Base-by-base conservation (phyloP, 1,140 invertebrate genomes). In the Brachystomella parvula region DNA sequence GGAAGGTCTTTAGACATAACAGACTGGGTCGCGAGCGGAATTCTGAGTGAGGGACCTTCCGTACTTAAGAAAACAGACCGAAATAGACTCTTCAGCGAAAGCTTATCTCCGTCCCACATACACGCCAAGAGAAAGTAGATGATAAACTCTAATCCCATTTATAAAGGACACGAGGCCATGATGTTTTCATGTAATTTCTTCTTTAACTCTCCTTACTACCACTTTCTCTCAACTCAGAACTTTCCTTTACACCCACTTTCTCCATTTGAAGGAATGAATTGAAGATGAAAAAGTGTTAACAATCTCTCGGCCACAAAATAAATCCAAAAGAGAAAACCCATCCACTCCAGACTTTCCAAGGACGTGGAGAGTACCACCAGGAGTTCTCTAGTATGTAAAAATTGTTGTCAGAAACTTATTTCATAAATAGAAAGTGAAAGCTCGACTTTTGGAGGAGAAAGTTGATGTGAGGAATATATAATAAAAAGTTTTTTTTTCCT, bases 381-480 rank as follows among this genome's bases (percentile, higher is more conserved):
- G 35, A 6, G 6, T 39, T 39, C 35, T 39, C 6, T 39, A 9
- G 6, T 39, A 39, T 19, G 19, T 19, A 39, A 39, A 39, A 6
- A 39, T 39, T 39, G 35, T 39, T 39, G 35, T 19, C 35, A 6
- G 6, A 24, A 53, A 53, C 49, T 53, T 53, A 12, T 6, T 53
- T 53, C 49, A 53, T 53, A 53, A 53, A 53, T 53, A 53, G 9
- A 53, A 53, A 53, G 49, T 53, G 49, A 53, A 53, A 53, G 57
- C 21, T 58, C 57, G 24, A 15, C 49, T 53, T 53, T 53, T 19
- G 19, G 35, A 39, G 19, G 35, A 19, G 19, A 39, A 39, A 39
- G 35, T 39, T 39, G 35, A 39, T 9, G 35, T 39, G n/a, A n/a
- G n/a, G n/a, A n/a, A n/a, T n/a, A n/a, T n/a, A n/a, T 39, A 19